These are phyloP conservation scores for Sympetrum striolatum DNA, from an alignment of 2,888 invertebrate species.

Conservation along the genomic window DNA sequence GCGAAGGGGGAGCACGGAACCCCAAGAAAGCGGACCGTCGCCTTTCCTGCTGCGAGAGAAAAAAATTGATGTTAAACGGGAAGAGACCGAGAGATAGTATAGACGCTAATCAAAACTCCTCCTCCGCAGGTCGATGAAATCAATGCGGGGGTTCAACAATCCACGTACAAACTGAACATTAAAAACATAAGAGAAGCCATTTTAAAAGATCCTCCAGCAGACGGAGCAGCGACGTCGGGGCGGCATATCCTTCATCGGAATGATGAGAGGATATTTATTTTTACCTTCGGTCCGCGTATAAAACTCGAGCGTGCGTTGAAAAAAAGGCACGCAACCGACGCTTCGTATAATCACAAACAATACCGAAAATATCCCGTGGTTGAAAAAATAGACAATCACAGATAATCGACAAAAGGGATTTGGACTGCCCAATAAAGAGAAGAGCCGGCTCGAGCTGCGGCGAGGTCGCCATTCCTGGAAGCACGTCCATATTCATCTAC, in stretches of 20 bases:
- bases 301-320: neutral
- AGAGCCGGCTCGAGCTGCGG: neutral
- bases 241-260: neutral
- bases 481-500: neutral
- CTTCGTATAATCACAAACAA: neutral
- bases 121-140: slow-evolving; percentile 8
- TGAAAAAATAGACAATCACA: neutral
- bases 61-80: neutral
- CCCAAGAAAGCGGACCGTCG: neutral
- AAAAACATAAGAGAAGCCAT: slow-evolving; percentile 12
- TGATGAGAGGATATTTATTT: neutral
- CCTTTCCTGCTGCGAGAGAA: neutral
- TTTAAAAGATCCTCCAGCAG: neutral
- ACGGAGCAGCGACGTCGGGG: neutral
- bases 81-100: neutral
- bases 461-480: neutral
- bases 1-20: no score
- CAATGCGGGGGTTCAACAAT: neutral
- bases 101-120: neutral
- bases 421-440: neutral
- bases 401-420: neutral
- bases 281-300: neutral
- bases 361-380: neutral
- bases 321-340: neutral
- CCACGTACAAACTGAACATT: neutral